These are phyloP conservation scores for Propithecus deckenii DNA, from an alignment of 2,797 vertebrate species.

Conservation along the genomic window DNA sequence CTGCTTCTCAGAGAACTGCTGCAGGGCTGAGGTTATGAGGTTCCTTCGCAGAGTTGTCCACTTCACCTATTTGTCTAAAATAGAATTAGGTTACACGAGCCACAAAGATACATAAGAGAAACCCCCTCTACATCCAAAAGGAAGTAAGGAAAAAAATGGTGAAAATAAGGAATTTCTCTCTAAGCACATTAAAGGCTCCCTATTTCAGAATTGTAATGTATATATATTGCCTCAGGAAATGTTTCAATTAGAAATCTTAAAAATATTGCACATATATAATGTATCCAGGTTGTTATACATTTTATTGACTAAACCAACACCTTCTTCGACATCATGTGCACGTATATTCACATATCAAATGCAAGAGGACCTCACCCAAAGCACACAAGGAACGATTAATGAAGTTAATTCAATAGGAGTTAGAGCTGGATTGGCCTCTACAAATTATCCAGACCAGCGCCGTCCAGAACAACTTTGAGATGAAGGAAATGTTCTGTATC, in stretches of 20 bases:
- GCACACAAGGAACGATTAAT: not conserved
- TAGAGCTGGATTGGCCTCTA: not conserved
- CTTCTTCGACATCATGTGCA: not conserved
- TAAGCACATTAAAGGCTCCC: not conserved
- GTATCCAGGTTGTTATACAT: not conserved
- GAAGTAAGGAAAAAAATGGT: not conserved
- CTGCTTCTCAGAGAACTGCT: not conserved
- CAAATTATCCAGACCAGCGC: not conserved
- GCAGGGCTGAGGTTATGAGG: not conserved
- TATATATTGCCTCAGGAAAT: not conserved
- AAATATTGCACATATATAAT: not conserved
- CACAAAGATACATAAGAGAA: not conserved
- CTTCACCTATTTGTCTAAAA: slow-evolving; percentile 1
- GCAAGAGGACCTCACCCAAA: not conserved
- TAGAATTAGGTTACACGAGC: not conserved
- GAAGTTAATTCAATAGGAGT: not conserved
- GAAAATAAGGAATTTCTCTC: not conserved
- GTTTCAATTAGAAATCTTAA: not conserved
- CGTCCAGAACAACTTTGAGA: not conserved
- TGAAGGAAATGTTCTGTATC: not conserved
- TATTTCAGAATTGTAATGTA: not conserved
- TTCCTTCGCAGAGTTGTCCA: not conserved
- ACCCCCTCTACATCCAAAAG: not conserved
- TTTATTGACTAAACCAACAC: not conserved
- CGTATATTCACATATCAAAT: not conserved